Evolutionary conservation across 2,797 vertebrate species (phyloP).

Genomic region (Rhabdophis nuchalis): DNA sequence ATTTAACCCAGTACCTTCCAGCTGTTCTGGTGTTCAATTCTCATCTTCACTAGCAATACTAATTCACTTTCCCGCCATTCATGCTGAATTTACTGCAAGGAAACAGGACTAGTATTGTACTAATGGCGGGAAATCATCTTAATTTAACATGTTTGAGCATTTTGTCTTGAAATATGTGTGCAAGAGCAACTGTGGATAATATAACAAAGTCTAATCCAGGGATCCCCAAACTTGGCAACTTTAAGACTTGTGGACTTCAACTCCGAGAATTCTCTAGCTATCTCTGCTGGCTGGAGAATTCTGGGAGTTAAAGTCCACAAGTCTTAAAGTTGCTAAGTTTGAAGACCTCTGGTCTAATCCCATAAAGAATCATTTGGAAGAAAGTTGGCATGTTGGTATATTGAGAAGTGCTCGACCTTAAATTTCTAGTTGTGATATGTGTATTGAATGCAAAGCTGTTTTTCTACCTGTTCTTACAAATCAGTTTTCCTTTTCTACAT

Average conservation of each 20-base stretch:
- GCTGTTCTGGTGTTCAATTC: background rate
- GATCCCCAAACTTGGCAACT: no score
- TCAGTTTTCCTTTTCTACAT: background rate
- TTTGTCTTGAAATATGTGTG: background rate
- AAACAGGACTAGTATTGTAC: background rate
- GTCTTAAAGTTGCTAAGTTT: no score
- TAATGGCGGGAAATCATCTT: background rate
- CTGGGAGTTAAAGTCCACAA: no score
- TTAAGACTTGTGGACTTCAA: no score
- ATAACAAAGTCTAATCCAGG: background rate
- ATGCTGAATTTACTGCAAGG: background rate
- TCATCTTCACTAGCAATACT: background rate
- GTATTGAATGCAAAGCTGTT: background rate
- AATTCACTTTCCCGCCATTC: background rate
- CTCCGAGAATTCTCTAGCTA: no score
- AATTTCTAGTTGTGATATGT: background rate
- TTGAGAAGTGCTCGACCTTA: background rate
- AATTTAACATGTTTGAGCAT: background rate
- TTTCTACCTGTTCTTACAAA: background rate
- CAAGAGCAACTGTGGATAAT: background rate
- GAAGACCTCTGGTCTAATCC: background rate
- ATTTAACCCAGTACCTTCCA: background rate
- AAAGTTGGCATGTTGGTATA: background rate
- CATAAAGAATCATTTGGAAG: background rate
- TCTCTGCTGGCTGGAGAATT: no score